Evolutionary conservation across 1,140 invertebrate species (phyloP), one percentile per base, ranked within the genome.

Genomic region (Tetraneura akinire): DNA sequence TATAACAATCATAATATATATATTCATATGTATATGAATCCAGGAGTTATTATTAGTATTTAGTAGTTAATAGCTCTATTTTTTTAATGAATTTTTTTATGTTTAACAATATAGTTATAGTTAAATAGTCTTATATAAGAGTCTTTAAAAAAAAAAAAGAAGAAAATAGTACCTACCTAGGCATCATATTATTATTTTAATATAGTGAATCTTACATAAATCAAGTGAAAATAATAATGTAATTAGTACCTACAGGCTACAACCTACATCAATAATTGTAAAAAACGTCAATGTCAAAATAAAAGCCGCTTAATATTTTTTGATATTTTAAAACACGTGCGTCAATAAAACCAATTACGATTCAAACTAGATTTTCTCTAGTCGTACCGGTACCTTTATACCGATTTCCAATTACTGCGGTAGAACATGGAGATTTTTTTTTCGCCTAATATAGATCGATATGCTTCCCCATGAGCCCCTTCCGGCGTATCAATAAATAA

Each of bases 401-500:
- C 23, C 10, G 23, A 71, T 71, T 71, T 71, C 45, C 68, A 71
- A 71, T 71, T 71, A 71, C 26, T 45, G 47, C 68, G 47, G 68
- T 71, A 51, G 45, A 45, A 71, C 45, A 71, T 49, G 5, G 42
- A 32, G 29, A 21, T 13, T 49, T 51, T 71, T 71, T 71, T 71
- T 70, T 26, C 8, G 23, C 26, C 16, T 26, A 70, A 70, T 70
- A 18, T 23, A 26, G 14, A 51, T 23, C 23, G 13, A 71, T 71
- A 71, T 71, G 68, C 51, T 51, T 45, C 23, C 16, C 18, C 16
- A 1, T 29, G 45, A 9, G 13, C 21, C 16, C 45, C 68, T 26
- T 71, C 9, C 45, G 68, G 68, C 68, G 18, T 29, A 51, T 71
- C 68, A 71, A 71, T 51, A 71, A 71, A 71, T 71, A 71, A 71